Conservation (phyloP, 2,797 vertebrate genomes). For the Lindbergichthys nudifrons region DNA sequence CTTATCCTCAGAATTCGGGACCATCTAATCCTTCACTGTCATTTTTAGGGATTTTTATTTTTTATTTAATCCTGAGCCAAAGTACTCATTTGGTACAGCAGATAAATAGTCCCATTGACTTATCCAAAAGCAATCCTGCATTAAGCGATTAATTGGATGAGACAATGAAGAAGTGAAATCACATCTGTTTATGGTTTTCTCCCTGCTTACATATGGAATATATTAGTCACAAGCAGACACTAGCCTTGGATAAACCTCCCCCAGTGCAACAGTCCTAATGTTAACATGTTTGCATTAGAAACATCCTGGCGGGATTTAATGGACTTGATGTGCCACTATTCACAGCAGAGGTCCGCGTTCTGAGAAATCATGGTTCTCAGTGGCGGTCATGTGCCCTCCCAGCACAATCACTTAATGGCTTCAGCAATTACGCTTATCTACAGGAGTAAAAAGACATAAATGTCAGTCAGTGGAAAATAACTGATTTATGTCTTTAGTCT, state of each 20-base stretch:
- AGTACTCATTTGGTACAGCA: conserved; percentile 68
- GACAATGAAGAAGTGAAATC: conserved; percentile 72
- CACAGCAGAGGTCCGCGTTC: conserved; percentile 66
- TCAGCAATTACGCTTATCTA: conserved; percentile 74
- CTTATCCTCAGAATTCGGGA: conserved; percentile 63
- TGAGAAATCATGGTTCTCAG: conserved; percentile 71
- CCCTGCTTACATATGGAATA: conserved; percentile 56
- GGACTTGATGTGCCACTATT: conserved; percentile 76
- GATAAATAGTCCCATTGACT: conserved; percentile 75
- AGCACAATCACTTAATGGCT: conserved; percentile 80
- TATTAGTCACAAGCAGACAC: conserved; percentile 62
- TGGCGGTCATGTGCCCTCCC: conserved; percentile 69
- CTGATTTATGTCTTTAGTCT: conserved; percentile 65
- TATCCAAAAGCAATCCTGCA: conserved; percentile 73
- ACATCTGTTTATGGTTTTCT: conserved; percentile 58
- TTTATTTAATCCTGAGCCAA: conserved; percentile 71
- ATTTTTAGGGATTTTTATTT: conserved; percentile 60
- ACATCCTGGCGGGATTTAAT: conserved; percentile 76
- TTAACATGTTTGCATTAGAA: conserved; percentile 80
- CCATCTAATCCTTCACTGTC: conserved; percentile 74
- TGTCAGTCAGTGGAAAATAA: conserved; percentile 72
- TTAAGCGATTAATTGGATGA: conserved; percentile 78
- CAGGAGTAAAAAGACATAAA: conserved; percentile 65
- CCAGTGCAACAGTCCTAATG: conserved; percentile 53
- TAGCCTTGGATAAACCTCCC: conserved; percentile 47